Base-by-base conservation (phyloP, 2,113 vertebrate genomes). In the Lipophrys pholis region DNA sequence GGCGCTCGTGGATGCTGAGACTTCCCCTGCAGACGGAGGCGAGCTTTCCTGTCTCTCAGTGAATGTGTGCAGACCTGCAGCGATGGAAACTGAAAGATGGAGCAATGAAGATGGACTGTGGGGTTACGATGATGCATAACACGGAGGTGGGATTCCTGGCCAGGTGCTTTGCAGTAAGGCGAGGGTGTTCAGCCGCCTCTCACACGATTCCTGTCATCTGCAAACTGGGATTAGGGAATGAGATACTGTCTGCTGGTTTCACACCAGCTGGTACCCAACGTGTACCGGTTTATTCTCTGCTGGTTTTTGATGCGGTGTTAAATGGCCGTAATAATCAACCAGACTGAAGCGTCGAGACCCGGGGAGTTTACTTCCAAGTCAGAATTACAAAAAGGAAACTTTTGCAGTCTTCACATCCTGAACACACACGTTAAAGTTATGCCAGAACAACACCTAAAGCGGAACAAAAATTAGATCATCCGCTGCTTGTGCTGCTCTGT, bases 11-110 rank as follows among this genome's bases (percentile, higher is more conserved):
- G 86, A 81, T 81, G 78, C 54, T 73, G 84, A 89, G 78, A 90
- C 89, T 90, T 90, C 87, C 87, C 79, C 79, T 80, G 55, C 91
- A 94, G 94, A 92, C 91, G 68, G 77, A 91, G 92, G 89, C 88
- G 68, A 84, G 74, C 87, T 83, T 95, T 95, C 94, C 94, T 94
- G 92, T 88, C 91, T 83, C 66, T 78, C 63, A 57, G 53, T 48
- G 76, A 82, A 46, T 76, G 79, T 81, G 84, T 12, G 62, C 84
- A 75, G 80, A 83, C 80, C 72, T 12, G 80, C 70, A 52, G 69
- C 42, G 12, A 41, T 51, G 64, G 82, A 61, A 85, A 81, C 40
- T 35, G 52, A 11, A 77, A 60, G 69, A 78, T 69, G 38, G 59
- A 60, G 81, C 59, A 88, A 87, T 87, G 85, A 91, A 88, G 83